These are phyloP conservation scores for Drosophila affinis DNA, from an alignment of 2,888 invertebrate genomes.

Conservation along the genomic window DNA sequence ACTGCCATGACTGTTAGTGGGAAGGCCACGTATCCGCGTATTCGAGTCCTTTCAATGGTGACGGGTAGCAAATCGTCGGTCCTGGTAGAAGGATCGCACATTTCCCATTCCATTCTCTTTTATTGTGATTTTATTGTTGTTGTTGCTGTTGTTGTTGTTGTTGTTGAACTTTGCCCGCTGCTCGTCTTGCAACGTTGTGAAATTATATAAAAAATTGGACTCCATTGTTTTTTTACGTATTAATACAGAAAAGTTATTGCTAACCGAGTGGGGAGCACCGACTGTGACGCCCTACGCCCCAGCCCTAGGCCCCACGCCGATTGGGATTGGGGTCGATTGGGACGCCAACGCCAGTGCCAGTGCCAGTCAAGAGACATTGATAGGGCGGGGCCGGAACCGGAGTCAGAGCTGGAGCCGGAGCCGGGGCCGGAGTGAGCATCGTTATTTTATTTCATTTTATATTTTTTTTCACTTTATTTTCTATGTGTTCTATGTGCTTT, in stretches of 20 bases:
- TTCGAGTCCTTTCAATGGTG: neutral
- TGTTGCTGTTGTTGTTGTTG: neutral
- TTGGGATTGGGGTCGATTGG: too few species aligned
- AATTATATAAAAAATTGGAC: conserved; percentile 61
- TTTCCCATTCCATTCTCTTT: neutral
- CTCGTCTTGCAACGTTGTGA: conserved; percentile 36
- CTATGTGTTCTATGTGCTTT: conserved; percentile 20
- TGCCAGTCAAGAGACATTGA: neutral
- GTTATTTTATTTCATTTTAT: neutral
- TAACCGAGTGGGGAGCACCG: conserved; percentile 11
- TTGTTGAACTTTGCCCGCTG: conserved; percentile 25
- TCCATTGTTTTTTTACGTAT: conserved; percentile 54
- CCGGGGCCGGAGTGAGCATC: neutral
- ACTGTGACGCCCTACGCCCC: conserved; percentile 39
- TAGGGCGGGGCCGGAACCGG: neutral
- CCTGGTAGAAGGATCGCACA: conserved; percentile 9
- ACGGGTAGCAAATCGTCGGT: neutral
- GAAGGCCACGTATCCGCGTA: too few species aligned
- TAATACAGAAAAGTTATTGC: conserved; percentile 42
- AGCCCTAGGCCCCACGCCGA: too few species aligned
- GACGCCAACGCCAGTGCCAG: neutral
- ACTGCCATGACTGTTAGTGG: too few species aligned
- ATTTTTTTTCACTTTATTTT: conserved; percentile 20
- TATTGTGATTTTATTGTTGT: conserved; percentile 13
- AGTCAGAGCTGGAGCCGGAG: neutral